Evolutionary conservation across 1,140 invertebrate genomes (phyloP).

Genomic region (Bombyx mori): ASM3026992v2 NC_085116.1:3084001-3084500

Average conservation of each 20-base stretch:
- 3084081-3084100: neutral
- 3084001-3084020: too few species aligned
- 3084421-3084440: too few species aligned
- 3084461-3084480: too few species aligned
- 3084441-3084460: too few species aligned
- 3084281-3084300: neutral
- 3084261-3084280: neutral
- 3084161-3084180: constrained; percentile 72
- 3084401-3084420: too few species aligned
- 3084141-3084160: constrained; percentile 68
- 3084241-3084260: constrained; percentile 38
- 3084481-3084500: too few species aligned
- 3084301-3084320: neutral
- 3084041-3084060: neutral
- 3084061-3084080: neutral
- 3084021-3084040: too few species aligned
- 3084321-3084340: constrained; percentile 1
- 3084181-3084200: constrained; percentile 65
- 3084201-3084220: constrained; percentile 64
- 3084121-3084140: constrained; percentile 5
- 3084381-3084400: too few species aligned
- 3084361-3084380: too few species aligned
- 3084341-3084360: too few species aligned
- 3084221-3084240: constrained; percentile 42
- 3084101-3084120: too few species aligned